A percentile compares a stretch with the other conserved stretches of the same genome.
These are phyloP conservation scores for Muschampia plurimacula DNA, from an alignment of 2,888 invertebrate species.

Conservation along the genomic window DNA sequence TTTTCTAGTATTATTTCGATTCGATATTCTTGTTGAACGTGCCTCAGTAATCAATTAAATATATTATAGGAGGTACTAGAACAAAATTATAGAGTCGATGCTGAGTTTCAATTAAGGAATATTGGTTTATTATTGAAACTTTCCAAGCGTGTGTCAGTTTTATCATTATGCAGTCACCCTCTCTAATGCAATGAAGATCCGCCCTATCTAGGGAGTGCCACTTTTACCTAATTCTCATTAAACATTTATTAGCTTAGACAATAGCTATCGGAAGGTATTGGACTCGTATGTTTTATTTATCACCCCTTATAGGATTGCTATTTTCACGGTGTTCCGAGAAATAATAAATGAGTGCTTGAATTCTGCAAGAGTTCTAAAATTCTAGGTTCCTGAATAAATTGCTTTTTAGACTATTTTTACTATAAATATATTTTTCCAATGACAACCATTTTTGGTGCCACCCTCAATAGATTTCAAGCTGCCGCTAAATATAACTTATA, in stretches of 20 bases:
- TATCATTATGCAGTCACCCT: conserved; percentile 74
- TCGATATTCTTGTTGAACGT: conserved; percentile 25
- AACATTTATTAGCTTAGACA: conserved; percentile 84
- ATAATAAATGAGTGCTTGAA: conserved; percentile 34
- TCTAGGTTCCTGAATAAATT: conserved; percentile 36
- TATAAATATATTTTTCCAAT: conserved; percentile 28
- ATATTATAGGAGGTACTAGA: conserved; percentile 27
- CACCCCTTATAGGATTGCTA: conserved; percentile 76
- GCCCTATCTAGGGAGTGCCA: conserved; percentile 63
- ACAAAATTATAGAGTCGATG: conserved; percentile 26
- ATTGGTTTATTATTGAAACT: conserved; percentile 49
- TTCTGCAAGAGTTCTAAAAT: not conserved
- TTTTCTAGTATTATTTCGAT: conserved; percentile 36
- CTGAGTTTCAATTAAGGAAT: conserved; percentile 52
- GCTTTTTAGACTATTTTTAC: not conserved
- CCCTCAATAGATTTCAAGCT: not conserved
- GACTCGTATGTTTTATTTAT: conserved; percentile 80
- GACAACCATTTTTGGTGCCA: not conserved
- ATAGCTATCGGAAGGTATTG: conserved; percentile 76
- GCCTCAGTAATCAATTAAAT: conserved; percentile 33
- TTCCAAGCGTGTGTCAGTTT: conserved; percentile 62
- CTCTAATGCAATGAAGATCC: conserved; percentile 71
- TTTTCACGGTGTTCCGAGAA: conserved; percentile 53
- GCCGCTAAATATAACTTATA: not conserved
- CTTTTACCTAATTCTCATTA: conserved; percentile 83